These are phyloP conservation scores for Crepidodera aurea DNA, from an alignment of 2,888 invertebrate genomes.

Conservation along the genomic window DNA sequence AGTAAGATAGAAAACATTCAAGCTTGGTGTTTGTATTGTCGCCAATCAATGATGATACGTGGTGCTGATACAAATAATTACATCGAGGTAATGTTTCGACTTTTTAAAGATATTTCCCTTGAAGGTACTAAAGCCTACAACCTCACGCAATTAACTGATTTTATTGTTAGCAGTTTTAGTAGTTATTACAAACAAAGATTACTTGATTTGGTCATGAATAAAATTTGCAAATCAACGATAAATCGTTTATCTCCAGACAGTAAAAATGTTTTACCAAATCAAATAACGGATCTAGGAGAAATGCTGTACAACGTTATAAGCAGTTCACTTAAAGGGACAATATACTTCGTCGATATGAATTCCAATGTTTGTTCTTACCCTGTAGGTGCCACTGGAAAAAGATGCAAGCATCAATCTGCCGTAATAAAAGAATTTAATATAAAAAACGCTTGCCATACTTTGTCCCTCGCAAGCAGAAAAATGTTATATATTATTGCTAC, in stretches of 20 bases:
- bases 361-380: constrained; percentile 9
- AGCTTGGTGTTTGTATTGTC: constrained; percentile 15
- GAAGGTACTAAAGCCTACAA: constrained; percentile 35
- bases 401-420: constrained; percentile 13
- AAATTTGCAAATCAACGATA: constrained; percentile 13
- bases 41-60: constrained; percentile 26
- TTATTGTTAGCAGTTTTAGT: constrained; percentile 28
- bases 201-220: constrained; percentile 32
- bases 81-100: constrained; percentile 30
- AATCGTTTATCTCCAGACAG: neutral
- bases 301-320: neutral
- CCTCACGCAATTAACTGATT: constrained; percentile 26
- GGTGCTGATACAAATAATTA: constrained; percentile 28
- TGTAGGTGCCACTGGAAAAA: constrained; percentile 9
- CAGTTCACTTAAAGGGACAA: neutral
- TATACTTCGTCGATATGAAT: constrained; percentile 21
- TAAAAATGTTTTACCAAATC: neutral
- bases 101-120: constrained; percentile 35
- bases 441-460: constrained; percentile 1
- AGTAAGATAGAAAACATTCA: constrained; percentile 1
- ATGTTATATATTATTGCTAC: neutral
- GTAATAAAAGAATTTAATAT: constrained; percentile 9
- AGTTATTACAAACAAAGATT: constrained; percentile 32
- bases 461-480: neutral
- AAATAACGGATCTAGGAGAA: neutral